These are phyloP conservation scores for Colletes latitarsis DNA, from an alignment of 1,140 invertebrate genomes.

Conservation along the genomic window DNA sequence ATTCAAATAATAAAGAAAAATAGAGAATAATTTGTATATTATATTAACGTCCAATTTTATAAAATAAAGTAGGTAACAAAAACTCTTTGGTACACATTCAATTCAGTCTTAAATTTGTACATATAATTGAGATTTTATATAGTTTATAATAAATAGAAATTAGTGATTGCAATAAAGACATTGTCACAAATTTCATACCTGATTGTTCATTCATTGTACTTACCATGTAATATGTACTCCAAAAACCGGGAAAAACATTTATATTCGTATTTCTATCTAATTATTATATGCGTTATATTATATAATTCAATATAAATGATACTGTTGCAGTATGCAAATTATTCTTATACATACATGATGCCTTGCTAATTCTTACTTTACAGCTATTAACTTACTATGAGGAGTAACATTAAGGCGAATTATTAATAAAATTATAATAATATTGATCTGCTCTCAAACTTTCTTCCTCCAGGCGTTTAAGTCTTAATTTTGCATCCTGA, in stretches of 20 bases:
- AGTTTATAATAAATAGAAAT: slow-evolving; percentile 35
- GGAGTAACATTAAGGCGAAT: slow-evolving; percentile 55
- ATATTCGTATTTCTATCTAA: no score
- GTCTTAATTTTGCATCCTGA: slow-evolving; percentile 76
- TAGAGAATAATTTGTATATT: slow-evolving; percentile 78
- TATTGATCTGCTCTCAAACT: slow-evolving; percentile 75
- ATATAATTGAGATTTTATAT: slow-evolving; percentile 20
- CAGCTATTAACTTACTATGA: slow-evolving; percentile 11
- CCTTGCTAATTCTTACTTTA: neutral
- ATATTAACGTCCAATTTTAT: slow-evolving; percentile 77
- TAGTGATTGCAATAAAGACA: slow-evolving; percentile 25
- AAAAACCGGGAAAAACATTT: neutral
- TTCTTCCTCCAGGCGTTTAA: slow-evolving; percentile 76
- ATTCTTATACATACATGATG: neutral
- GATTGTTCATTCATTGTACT: slow-evolving; percentile 35
- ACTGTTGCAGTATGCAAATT: neutral
- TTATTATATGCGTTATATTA: neutral
- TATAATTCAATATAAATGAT: neutral
- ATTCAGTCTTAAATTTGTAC: slow-evolving; percentile 51
- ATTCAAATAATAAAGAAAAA: slow-evolving; percentile 77
- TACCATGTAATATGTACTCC: neutral
- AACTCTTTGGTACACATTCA: slow-evolving; percentile 44
- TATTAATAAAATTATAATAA: slow-evolving; percentile 74
- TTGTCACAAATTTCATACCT: neutral
- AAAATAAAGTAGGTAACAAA: slow-evolving; percentile 70